Base-by-base conservation (phyloP, 2,888 invertebrate species). In the Noctua janthe region DNA sequence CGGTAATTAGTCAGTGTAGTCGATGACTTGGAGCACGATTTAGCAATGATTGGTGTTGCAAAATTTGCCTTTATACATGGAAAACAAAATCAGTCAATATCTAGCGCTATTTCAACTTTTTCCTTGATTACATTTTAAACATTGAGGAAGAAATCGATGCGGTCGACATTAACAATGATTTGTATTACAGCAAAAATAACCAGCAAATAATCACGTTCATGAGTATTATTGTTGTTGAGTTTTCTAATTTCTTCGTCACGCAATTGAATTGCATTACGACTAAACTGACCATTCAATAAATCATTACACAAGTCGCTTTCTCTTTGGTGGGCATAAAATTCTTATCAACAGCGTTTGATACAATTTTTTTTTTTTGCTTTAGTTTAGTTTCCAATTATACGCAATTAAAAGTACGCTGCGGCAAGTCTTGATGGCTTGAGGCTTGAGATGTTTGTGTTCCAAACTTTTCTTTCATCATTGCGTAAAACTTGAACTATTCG, bases 221-320 rank as follows among this genome's bases (percentile, higher is more conserved):
- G 76, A 73, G 72, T 80, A 71, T 62, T 73, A 87, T 71, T 85
- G 64, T 78, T n/a, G 15, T 86, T 75, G 71, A 77, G 59, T 90
- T 89, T 90, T 90, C 84, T 89, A 85, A 78, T 74, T 88, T 86
- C 84, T 75, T 87, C 80, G 84, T 86, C 89, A 89, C 86, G 89
- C 86, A 82, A 89, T 87, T 67, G 43, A 81, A 74, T 84, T 81
- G 73, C 77, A 88, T 84, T 88, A 82, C 77, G 73, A 76, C 75
- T 75, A 74, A 84, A 84, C 80, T 88, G 84, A 83, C 85, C 87
- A 87, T 90, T 87, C 83, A 89, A 90, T 90, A 86, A 85, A 87
- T 90, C 87, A 88, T 90, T 91, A 83, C 87, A 87, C 88, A 90
- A 91, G 88, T 89, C 84, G 88, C 91, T 92, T 92, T 92, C 92